Percentiles rank a stretch among this genome's conserved stretches.
These are phyloP conservation scores for Crocidura indochinensis DNA, from an alignment of 2,797 vertebrate genomes.

Conservation along the genomic window DNA sequence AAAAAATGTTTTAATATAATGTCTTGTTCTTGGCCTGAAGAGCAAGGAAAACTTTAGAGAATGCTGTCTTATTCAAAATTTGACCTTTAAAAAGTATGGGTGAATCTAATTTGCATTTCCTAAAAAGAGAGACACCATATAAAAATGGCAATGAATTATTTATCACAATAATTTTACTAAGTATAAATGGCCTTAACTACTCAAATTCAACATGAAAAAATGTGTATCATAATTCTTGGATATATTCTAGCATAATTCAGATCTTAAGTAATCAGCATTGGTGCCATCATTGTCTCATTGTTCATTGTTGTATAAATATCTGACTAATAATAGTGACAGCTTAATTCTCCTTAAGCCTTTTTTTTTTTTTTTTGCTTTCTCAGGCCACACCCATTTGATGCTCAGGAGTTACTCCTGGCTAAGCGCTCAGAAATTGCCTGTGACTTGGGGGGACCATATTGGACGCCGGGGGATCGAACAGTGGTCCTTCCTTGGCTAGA, in stretches of 20 bases:
- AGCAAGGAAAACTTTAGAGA: neutral
- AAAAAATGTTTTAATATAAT: neutral
- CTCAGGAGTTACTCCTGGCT: too few relatives aligned
- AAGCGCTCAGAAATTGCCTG: too few relatives aligned
- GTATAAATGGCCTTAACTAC: neutral
- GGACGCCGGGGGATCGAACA: too few relatives aligned
- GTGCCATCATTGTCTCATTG: neutral
- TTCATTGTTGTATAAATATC: neutral
- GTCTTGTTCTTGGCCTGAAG: neutral
- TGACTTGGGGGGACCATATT: too few relatives aligned
- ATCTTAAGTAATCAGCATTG: neutral
- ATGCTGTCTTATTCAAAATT: neutral
- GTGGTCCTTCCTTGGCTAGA: too few relatives aligned
- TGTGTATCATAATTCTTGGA: constrained; percentile 15
- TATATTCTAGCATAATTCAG: neutral
- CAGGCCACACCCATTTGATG: too few relatives aligned
- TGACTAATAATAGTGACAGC: too few relatives aligned
- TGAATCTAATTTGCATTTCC: neutral
- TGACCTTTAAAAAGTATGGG: neutral
- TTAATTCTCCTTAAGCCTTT: neutral
- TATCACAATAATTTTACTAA: too few relatives aligned
- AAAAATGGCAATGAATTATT: neutral
- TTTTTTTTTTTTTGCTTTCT: too few relatives aligned
- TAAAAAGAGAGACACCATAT: neutral
- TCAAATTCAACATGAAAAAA: constrained; percentile 3